Percentiles rank a stretch among this genome's conserved stretches.
These are phyloP conservation scores for Labroides dimidiatus DNA, from an alignment of 2,797 vertebrate genomes.

Conservation along the genomic window DNA sequence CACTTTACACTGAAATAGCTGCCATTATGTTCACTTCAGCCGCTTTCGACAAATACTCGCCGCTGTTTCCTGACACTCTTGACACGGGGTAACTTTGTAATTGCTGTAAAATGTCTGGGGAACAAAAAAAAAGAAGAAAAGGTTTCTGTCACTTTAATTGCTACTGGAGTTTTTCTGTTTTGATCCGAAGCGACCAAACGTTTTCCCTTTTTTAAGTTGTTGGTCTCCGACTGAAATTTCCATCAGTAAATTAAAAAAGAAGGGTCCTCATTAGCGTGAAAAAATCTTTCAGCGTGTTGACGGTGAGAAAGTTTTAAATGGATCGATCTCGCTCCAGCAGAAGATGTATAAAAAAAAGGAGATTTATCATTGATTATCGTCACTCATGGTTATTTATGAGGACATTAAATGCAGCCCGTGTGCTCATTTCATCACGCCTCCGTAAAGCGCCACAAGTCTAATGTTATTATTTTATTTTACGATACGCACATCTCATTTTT, in stretches of 20 bases:
- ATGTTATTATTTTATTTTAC: conserved; percentile 45
- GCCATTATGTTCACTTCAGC: conserved; percentile 53
- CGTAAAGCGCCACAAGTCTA: neutral
- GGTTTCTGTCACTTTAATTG: conserved; percentile 33
- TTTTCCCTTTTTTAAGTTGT: conserved; percentile 29
- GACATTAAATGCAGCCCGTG: conserved; percentile 32
- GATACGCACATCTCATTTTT: conserved; percentile 51
- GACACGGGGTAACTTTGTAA: conserved; percentile 43
- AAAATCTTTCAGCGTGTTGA: conserved; percentile 29
- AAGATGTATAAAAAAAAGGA: conserved; percentile 1
- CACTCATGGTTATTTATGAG: conserved; percentile 47
- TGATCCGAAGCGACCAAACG: conserved; percentile 43
- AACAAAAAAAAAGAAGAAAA: too few species aligned
- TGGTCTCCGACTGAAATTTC: conserved; percentile 17
- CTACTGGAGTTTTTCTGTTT: conserved; percentile 30
- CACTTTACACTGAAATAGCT: conserved; percentile 59
- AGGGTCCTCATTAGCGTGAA: conserved; percentile 48
- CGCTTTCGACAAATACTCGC: conserved; percentile 58
- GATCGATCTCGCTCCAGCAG: conserved; percentile 23
- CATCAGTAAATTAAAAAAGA: conserved; percentile 31
- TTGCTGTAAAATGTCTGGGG: conserved; percentile 48
- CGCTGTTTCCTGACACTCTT: conserved; percentile 44
- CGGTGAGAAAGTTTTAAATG: conserved; percentile 20
- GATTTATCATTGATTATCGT: conserved; percentile 44
- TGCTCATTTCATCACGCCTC: conserved; percentile 40